phyloP scores from a whole-genome alignment of 1,140 invertebrate species.

The Zaprionus camerounensis region DNA sequence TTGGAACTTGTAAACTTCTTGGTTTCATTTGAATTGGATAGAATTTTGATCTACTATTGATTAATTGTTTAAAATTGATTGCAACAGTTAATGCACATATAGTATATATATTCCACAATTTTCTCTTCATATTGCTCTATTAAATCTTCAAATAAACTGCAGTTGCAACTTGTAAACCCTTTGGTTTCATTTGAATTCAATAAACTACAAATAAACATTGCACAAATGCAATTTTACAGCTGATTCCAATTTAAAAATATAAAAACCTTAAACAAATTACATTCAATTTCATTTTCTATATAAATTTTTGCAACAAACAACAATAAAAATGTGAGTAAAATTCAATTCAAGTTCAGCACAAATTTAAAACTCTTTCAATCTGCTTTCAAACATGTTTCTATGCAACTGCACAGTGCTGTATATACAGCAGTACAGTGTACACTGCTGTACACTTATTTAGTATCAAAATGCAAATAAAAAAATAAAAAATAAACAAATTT shows the following conservation, averaged over 20 bases:
- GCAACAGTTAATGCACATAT: too few relatives aligned
- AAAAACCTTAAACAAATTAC: not conserved
- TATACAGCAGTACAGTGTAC: not conserved
- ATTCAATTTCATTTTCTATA: not conserved
- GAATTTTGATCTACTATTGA: too few relatives aligned
- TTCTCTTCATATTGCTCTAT: too few relatives aligned
- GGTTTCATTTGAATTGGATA: too few relatives aligned
- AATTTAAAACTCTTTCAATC: not conserved
- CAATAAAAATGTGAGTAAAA: not conserved
- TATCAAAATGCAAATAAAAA: not conserved
- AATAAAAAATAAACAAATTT: slow-evolving; percentile 13
- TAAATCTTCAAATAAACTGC: too few relatives aligned
- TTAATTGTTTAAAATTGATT: too few relatives aligned
- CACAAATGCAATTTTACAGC: not conserved
- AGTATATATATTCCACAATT: too few relatives aligned
- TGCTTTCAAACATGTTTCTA: not conserved
- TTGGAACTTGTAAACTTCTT: too few relatives aligned
- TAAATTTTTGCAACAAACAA: not conserved
- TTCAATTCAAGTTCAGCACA: not conserved
- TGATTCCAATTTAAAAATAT: not conserved
- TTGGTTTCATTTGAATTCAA: too few relatives aligned
- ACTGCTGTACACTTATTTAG: not conserved
- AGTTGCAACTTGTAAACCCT: too few relatives aligned
- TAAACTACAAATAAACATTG: too few relatives aligned
- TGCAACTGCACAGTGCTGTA: slow-evolving; percentile 5